Evolutionary conservation across 1,140 invertebrate species (phyloP).

Genomic region (Drosophila dunni): DNA sequence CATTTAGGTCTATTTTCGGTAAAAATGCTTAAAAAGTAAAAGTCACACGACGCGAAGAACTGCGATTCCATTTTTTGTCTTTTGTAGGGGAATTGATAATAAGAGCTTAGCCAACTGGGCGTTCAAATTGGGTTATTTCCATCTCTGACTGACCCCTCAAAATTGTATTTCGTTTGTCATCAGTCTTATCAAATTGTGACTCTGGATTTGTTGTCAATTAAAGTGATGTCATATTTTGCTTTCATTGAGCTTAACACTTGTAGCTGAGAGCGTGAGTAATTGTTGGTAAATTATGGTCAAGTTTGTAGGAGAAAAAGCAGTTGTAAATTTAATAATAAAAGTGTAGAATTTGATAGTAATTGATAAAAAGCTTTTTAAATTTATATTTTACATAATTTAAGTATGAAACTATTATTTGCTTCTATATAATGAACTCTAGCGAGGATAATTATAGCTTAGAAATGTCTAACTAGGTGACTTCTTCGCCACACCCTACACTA

Average conservation of each 20-base stretch:
- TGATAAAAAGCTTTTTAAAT: too few species aligned
- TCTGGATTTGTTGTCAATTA: constrained; percentile 29
- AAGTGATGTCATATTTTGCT: constrained; percentile 38
- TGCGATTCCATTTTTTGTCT: constrained; percentile 39
- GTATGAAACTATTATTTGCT: too few species aligned
- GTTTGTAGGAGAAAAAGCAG: too few species aligned
- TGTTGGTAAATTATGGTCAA: background rate
- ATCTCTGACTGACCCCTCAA: background rate
- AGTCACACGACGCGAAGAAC: constrained; percentile 67
- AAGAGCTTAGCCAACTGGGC: constrained; percentile 50
- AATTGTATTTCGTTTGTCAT: constrained; percentile 7
- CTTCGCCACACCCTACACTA: too few species aligned
- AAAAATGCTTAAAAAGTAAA: constrained; percentile 65
- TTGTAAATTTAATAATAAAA: too few species aligned
- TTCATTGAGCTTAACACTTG: background rate
- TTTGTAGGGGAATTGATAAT: constrained; percentile 21
- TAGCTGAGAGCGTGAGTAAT: constrained; percentile 36
- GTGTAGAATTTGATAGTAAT: too few species aligned
- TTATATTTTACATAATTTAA: too few species aligned
- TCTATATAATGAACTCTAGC: too few species aligned
- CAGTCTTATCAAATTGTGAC: constrained; percentile 29
- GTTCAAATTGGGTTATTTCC: constrained; percentile 44
- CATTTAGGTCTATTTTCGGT: constrained; percentile 43
- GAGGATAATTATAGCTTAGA: too few species aligned
- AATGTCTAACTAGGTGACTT: too few species aligned